These are phyloP conservation scores for Metopolophium dirhodum DNA, from an alignment of 1,140 invertebrate genomes.

Conservation along the genomic window DNA sequence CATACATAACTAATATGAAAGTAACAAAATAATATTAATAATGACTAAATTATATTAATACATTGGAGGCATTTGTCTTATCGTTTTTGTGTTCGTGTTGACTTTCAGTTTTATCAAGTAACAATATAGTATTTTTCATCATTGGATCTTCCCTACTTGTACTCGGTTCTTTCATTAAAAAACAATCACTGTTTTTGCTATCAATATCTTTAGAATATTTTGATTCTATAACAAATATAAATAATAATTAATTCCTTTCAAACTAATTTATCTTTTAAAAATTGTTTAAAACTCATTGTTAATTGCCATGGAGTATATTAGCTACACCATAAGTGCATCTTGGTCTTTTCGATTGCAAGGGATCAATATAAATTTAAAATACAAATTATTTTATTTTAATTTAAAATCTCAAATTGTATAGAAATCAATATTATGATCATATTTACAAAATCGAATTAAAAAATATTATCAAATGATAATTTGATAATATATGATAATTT, in stretches of 20 bases:
- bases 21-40: background rate
- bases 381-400: too few relatives aligned
- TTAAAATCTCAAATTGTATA: background rate
- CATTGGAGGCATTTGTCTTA: background rate
- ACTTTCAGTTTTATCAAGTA: background rate
- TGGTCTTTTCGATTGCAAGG: background rate
- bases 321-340: background rate
- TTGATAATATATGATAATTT: background rate
- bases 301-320: too few relatives aligned
- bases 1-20: background rate
- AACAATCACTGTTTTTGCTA: background rate
- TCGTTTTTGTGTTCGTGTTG: background rate
- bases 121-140: background rate
- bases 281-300: background rate
- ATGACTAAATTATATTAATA: background rate
- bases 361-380: background rate
- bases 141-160: background rate
- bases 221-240: background rate
- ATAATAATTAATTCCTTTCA: background rate
- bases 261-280: background rate
- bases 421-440: background rate
- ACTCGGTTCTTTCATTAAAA: background rate
- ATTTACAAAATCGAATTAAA: background rate
- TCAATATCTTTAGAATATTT: background rate
- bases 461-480: background rate